Conservation (phyloP, 2,888 invertebrate genomes). For the Ophion slaviceki region DNA sequence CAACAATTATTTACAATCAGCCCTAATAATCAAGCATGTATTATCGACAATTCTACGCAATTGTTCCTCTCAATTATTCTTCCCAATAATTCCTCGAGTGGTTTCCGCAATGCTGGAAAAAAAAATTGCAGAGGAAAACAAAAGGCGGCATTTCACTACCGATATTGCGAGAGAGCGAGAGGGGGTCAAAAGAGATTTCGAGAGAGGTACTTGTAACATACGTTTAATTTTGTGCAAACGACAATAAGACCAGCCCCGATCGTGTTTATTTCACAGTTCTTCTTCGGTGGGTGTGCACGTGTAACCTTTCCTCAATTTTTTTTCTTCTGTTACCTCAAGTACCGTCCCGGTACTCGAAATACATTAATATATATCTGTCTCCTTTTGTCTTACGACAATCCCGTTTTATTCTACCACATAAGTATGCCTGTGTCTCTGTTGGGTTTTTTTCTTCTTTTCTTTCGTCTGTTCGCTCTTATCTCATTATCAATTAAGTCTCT, state of each 20-base stretch:
- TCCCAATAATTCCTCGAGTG: too few relatives aligned
- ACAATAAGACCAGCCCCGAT: constrained; percentile 70
- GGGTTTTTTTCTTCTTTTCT: constrained; percentile 31
- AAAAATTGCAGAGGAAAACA: neutral
- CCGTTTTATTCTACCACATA: constrained; percentile 55
- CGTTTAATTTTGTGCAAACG: constrained; percentile 73
- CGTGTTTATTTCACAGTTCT: constrained; percentile 49
- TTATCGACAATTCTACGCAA: too few relatives aligned
- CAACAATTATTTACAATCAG: too few relatives aligned
- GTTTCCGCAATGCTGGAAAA: too few relatives aligned
- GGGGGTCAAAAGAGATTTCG: constrained; percentile 53
- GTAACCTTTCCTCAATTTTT: constrained; percentile 48
- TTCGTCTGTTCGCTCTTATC: constrained; percentile 21
- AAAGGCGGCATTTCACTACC: constrained; percentile 1
- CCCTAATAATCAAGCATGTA: too few relatives aligned
- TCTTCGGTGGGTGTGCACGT: constrained; percentile 65
- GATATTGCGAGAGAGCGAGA: constrained; percentile 39
- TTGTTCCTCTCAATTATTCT: too few relatives aligned
- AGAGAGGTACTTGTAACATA: constrained; percentile 68
- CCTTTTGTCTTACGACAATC: constrained; percentile 39
- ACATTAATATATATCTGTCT: constrained; percentile 19
- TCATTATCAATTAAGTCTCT: constrained; percentile 10
- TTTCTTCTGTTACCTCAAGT: constrained; percentile 18
- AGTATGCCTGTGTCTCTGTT: constrained; percentile 52
- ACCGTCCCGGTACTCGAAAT: constrained; percentile 43